A percentile compares a stretch with the other conserved stretches of the same genome.
Conservation (phyloP, 30 jellyfish, hydroid and myxozoan genomes). For the Aurelia sp. region DNA sequence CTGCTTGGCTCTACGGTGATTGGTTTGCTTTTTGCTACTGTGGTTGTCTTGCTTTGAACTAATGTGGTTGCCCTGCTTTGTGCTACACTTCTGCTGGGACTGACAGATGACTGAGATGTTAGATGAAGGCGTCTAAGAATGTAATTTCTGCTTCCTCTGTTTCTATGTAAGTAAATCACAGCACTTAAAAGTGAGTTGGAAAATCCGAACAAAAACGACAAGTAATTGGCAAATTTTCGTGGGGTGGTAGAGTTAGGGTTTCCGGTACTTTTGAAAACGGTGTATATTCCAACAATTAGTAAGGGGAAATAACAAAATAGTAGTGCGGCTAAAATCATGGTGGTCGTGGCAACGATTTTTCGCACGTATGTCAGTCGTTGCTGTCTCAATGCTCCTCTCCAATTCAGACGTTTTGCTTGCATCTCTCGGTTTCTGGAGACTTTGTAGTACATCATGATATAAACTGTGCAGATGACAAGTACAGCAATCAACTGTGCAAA, state of each 20-base stretch:
- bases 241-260: not conserved
- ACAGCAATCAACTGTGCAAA: constrained; percentile 34
- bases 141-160: constrained; percentile 17
- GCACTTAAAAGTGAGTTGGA: constrained; percentile 62
- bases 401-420: constrained; percentile 9
- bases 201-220: constrained; percentile 49
- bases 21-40: no score
- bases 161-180: constrained; percentile 31
- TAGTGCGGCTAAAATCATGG: constrained; percentile 28
- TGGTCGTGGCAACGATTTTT: constrained; percentile 47
- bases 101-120: no score
- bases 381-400: not conserved
- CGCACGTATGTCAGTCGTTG: constrained; percentile 29
- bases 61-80: no score
- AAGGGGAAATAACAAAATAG: constrained; percentile 48
- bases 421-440: constrained; percentile 35
- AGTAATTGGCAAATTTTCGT: constrained; percentile 43
- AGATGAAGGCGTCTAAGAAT: no score
- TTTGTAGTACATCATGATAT: constrained; percentile 40
- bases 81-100: no score
- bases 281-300: constrained; percentile 31
- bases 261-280: constrained; percentile 12
- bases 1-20: no score
- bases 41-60: no score
- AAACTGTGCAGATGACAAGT: constrained; percentile 13